Evolutionary conservation across 2,888 invertebrate species (phyloP), one percentile per base, ranked within the genome.

Genomic region (Sarcophaga variegata): DNA sequence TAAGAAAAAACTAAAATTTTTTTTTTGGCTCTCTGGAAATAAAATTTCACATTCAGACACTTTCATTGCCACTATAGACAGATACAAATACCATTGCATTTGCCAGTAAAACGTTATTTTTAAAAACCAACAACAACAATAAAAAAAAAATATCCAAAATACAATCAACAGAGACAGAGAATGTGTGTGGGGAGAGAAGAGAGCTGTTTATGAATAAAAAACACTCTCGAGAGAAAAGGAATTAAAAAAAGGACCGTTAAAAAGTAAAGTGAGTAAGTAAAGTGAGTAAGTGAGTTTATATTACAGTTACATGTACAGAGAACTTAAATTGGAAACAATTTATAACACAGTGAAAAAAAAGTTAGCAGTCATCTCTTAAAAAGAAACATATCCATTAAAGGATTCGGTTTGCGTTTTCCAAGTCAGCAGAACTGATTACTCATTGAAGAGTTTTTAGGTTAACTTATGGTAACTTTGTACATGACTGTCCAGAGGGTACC

Each of bases 71-170:
- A 69, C 27, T 63, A 69, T 62, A 69, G 14, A 27, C 20, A 22
- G 11, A 72, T 25, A 59, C 27, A 67, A 74, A 60, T 74, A 47
- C n/a, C 37, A 54, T 22, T 69, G 72, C 77, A 69, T 76, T 54
- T 71, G 22, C 70, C 45, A 70, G 72, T 74, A 49, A 71, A 63
- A 59, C 12, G 17, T 3, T 62, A 14, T 76, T 77, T 59, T 63
- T 49, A 20, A 25, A 81, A 81, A 78, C 69, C 63, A 66, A 74
- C 81, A 37, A 10, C 37, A 37, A 37, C 37, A 37, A 37, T 8
- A 37, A 37, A 10, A 37, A 37, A 37, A 27, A 8, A 37, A 37
- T 2, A 37, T 2, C 8, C 37, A 37, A 37, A 37, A 37, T 37
- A 37, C 10, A 8, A 37, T 37, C 37, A 37, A 37, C 37, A 37